Evolutionary conservation across 2,113 vertebrate genomes (phyloP).

Genomic region (Nymphicus hollandicus): DNA sequence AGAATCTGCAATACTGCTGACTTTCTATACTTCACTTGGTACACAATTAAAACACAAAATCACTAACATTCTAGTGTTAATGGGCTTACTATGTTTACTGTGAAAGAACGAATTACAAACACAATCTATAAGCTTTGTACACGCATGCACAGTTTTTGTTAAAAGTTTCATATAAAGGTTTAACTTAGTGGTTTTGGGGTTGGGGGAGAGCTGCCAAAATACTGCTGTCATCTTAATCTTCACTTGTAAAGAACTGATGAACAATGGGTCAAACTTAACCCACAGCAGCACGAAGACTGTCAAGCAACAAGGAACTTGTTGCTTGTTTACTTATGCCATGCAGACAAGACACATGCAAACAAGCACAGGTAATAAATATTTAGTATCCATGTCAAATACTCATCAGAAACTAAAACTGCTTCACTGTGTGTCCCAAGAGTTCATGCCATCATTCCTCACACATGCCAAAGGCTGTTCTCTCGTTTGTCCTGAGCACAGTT

Average conservation of each 20-base stretch:
- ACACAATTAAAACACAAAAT: neutral
- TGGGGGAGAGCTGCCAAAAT: neutral
- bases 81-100: neutral
- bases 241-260: neutral
- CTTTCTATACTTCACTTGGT: neutral
- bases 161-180: neutral
- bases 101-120: neutral
- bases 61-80: neutral
- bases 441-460: neutral
- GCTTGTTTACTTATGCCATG: neutral
- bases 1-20: neutral
- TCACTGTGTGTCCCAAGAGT: neutral
- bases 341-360: neutral
- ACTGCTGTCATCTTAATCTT: neutral
- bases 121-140: accelerated
- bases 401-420: neutral
- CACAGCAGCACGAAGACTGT: neutral
- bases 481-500: neutral
- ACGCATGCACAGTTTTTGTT: neutral
- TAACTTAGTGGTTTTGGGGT: neutral
- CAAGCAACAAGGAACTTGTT: neutral
- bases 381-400: neutral
- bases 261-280: neutral
- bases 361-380: neutral
- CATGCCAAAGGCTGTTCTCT: neutral